Evolutionary conservation across 2,113 vertebrate genomes (phyloP).

Genomic region (Speoplatyrhinus poulsoni): DNA sequence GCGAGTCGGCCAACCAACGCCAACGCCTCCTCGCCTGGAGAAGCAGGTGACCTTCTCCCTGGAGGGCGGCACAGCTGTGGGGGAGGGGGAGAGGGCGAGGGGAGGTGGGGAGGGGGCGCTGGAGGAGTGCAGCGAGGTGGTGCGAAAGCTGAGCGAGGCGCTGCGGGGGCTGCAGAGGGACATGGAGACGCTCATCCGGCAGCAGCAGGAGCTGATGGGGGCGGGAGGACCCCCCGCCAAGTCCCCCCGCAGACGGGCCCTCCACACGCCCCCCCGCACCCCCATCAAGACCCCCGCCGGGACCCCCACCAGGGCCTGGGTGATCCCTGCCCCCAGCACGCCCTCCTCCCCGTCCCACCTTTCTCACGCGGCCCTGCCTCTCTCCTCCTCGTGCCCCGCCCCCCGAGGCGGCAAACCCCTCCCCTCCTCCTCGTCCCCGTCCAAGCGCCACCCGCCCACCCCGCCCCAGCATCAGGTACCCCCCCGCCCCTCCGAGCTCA

Average conservation of each 20-base stretch:
- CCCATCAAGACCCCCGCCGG: constrained; percentile 52
- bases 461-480: constrained; percentile 56
- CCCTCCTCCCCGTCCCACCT: constrained; percentile 64
- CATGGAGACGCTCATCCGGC: constrained; percentile 90
- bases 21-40: constrained; percentile 72
- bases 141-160: constrained; percentile 85
- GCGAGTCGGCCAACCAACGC: constrained; percentile 35
- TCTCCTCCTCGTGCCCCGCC: constrained; percentile 66
- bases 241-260: constrained; percentile 30
- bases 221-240: constrained; percentile 51
- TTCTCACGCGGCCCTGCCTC: constrained; percentile 49
- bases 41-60: constrained; percentile 86
- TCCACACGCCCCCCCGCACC: constrained; percentile 49
- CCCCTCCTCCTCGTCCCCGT: constrained; percentile 68
- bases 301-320: constrained; percentile 72
- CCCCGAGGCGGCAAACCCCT: constrained; percentile 72
- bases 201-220: constrained; percentile 85
- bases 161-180: constrained; percentile 85
- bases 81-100: constrained; percentile 62
- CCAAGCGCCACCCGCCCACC: constrained; percentile 78
- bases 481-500: constrained; percentile 81
- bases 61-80: constrained; percentile 75
- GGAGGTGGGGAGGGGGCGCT: constrained; percentile 57
- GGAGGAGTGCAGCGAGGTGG: constrained; percentile 85
- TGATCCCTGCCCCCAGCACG: constrained; percentile 65